These are phyloP conservation scores for Torymus texanus DNA, from an alignment of 2,888 invertebrate genomes.

Conservation along the genomic window DNA sequence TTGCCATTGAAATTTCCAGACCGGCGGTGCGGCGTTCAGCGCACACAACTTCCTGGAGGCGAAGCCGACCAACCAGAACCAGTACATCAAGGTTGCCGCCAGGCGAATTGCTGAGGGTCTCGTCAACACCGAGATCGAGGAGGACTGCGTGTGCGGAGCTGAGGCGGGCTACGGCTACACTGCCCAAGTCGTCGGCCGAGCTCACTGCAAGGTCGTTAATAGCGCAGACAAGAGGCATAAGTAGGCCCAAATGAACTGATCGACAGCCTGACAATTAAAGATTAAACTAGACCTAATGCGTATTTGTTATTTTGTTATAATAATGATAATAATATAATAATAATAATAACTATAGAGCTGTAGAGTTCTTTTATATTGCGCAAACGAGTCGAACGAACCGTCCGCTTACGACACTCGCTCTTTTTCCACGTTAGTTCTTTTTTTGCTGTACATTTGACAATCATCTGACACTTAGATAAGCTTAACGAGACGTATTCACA, in stretches of 20 bases:
- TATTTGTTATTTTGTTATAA: conserved; percentile 63
- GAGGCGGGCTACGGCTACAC: conserved; percentile 57
- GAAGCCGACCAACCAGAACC: conserved; percentile 79
- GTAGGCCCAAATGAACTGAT: conserved; percentile 57
- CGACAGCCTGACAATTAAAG: conserved; percentile 57
- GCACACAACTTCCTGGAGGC: conserved; percentile 78
- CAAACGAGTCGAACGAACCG: conserved; percentile 26
- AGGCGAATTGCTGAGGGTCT: conserved; percentile 70
- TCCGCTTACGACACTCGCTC: conserved; percentile 27
- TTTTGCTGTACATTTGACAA: not conserved
- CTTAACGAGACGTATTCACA: conserved; percentile 34
- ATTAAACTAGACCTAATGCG: conserved; percentile 62
- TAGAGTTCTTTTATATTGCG: conserved; percentile 38
- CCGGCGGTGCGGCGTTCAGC: conserved; percentile 82
- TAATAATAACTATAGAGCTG: not conserved
- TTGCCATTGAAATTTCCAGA: conserved; percentile 71
- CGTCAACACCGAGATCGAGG: conserved; percentile 65
- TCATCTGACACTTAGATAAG: conserved; percentile 32
- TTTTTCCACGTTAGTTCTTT: conserved; percentile 8
- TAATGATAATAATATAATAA: not conserved
- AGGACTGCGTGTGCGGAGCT: conserved; percentile 71
- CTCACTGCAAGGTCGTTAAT: conserved; percentile 70
- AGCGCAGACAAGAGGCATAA: conserved; percentile 70
- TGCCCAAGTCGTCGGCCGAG: conserved; percentile 63
- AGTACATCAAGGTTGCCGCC: conserved; percentile 77